Conservation (phyloP, 2,113 vertebrate genomes). For the Steatornis caripensis region DNA sequence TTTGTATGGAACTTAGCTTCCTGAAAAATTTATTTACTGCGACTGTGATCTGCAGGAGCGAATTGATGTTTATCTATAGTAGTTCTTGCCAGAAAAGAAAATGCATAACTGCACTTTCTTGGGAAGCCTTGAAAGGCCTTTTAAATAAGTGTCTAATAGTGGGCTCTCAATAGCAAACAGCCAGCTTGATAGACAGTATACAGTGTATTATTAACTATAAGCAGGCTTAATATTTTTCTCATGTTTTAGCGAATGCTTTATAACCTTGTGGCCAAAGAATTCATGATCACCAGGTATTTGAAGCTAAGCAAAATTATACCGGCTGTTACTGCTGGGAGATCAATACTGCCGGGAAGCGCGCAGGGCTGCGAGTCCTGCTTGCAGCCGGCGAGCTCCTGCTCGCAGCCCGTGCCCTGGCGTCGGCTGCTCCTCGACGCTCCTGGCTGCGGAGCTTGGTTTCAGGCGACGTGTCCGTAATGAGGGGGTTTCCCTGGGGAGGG, state of each 20-base stretch:
- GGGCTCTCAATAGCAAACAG: conserved; percentile 52
- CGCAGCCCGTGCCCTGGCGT: background rate
- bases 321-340: conserved; percentile 51
- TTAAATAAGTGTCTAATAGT: conserved; percentile 74
- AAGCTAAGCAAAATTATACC: conserved; percentile 67
- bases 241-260: conserved; percentile 66
- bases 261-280: conserved; percentile 65
- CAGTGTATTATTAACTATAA: conserved; percentile 63
- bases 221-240: conserved; percentile 69
- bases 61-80: conserved; percentile 75
- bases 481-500: background rate
- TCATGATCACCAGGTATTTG: conserved; percentile 60
- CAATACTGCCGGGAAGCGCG: conserved; percentile 18
- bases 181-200: conserved; percentile 55
- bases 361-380: background rate
- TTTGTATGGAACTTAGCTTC: conserved; percentile 72
- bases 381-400: background rate
- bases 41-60: conserved; percentile 69
- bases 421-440: fast-evolving
- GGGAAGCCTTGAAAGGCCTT: conserved; percentile 60
- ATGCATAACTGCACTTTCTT: conserved; percentile 65
- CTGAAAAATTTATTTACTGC: conserved; percentile 80
- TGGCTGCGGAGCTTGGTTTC: fast-evolving
- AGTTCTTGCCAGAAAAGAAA: conserved; percentile 54
- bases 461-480: fast-evolving